Percentiles rank a stretch among this genome's conserved stretches.
These are phyloP conservation scores for Atethmia centrago DNA, from an alignment of 2,888 invertebrate species.

Conservation along the genomic window DNA sequence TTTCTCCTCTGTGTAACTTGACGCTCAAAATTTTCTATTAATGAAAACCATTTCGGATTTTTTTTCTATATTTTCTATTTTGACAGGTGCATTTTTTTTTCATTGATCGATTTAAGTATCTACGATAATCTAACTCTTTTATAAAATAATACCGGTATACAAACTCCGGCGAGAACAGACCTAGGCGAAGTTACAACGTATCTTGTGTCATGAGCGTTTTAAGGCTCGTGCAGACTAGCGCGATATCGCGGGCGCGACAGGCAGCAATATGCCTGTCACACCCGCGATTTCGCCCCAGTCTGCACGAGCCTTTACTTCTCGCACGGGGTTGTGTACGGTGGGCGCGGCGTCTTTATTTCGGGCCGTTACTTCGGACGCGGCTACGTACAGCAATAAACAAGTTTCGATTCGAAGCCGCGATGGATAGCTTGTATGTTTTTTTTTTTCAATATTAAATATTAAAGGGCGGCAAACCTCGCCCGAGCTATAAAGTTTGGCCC, in stretches of 20 bases:
- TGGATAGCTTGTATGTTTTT: slow-evolving; percentile 77
- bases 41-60: not conserved
- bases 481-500: slow-evolving; percentile 85
- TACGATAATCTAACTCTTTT: not conserved
- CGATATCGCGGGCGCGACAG: too few relatives aligned
- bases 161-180: not conserved
- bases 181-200: slow-evolving; percentile 22
- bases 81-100: not conserved
- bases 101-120: not conserved
- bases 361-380: slow-evolving; percentile 65
- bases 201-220: not conserved
- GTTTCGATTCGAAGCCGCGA: slow-evolving; percentile 78
- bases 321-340: slow-evolving; percentile 51
- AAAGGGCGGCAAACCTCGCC: slow-evolving; percentile 86
- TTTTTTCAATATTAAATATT: slow-evolving; percentile 88
- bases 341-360: slow-evolving; percentile 55
- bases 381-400: slow-evolving; percentile 77
- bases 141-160: not conserved
- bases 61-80: not conserved
- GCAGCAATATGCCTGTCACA: too few relatives aligned
- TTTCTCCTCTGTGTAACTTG: not conserved
- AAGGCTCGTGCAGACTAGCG: too few relatives aligned
- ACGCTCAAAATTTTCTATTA: not conserved
- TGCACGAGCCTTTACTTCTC: slow-evolving; percentile 19
- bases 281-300: too few relatives aligned